A percentile compares a stretch with the other conserved stretches of the same genome.
These are phyloP conservation scores for Strix aluco DNA, from an alignment of 2,113 vertebrate genomes.

Conservation along the genomic window DNA sequence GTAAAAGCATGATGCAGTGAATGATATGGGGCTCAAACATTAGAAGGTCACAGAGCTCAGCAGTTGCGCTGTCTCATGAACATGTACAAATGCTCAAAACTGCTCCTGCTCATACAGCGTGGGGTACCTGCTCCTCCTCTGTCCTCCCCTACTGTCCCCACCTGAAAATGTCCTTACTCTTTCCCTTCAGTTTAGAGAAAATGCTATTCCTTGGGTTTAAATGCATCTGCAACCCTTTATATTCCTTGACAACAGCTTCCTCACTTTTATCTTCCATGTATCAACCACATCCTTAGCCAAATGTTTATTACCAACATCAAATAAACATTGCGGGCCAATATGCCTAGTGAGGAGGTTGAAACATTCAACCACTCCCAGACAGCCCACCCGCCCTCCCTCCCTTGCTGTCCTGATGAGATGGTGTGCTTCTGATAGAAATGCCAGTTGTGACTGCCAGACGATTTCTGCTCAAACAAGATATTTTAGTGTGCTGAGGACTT, in stretches of 20 bases:
- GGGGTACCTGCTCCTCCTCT: not conserved
- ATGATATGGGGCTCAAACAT: not conserved
- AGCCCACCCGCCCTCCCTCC: not conserved
- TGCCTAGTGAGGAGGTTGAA: not conserved
- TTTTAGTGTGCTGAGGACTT: not conserved
- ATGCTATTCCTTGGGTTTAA: not conserved
- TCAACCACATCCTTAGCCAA: constrained; percentile 1
- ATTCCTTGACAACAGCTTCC: not conserved
- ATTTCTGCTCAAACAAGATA: not conserved
- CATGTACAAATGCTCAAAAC: not conserved
- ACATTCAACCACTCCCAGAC: not conserved
- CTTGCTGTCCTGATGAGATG: not conserved
- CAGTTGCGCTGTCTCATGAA: not conserved
- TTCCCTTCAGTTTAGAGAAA: not conserved
- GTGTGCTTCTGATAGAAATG: not conserved
- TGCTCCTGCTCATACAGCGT: not conserved
- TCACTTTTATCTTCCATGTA: not conserved
- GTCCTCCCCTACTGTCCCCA: not conserved
- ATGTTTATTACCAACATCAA: not conserved
- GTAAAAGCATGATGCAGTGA: not conserved
- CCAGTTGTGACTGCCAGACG: not conserved
- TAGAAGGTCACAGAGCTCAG: not conserved
- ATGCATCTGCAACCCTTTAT: not conserved
- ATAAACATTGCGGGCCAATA: not conserved
- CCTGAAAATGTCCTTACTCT: not conserved